Base-by-base conservation (phyloP, 2,113 vertebrate species). In the Thalassoma bifasciatum region DNA sequence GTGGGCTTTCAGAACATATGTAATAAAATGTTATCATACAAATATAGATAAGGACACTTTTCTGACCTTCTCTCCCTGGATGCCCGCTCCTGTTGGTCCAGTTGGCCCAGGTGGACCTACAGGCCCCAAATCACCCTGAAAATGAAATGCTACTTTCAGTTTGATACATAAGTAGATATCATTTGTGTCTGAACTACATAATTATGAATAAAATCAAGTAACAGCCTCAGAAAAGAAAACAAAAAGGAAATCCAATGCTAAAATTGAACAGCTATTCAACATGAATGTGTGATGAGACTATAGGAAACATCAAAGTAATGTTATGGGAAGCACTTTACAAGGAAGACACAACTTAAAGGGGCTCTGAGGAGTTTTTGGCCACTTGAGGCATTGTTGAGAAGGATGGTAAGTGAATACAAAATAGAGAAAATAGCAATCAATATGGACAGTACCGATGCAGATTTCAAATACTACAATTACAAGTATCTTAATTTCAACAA, bases 31-130 rank as follows among this genome's bases (percentile, higher is more conserved):
- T 58, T 51, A 44, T 36, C 11, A 8, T n/a, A 12, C n/a, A 73
- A n/a, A 64, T 46, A 42, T 16, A 37, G 13, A 62, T 65, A 4
- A 54, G 17, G 19, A 56, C 2, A 21, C 30, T 53, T 8, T 19
- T 10, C 77, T 74, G 60, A 96, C 94, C 94, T 96, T 97, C 66
- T 97, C 95, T 84, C 96, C 95, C 82, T 95, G 95, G 84, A 96
- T 94, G 75, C 95, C 95, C 78, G 85, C 79, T 67, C 95, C 94
- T 79, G 93, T 81, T 53, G 90, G 91, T 70, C 96, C 96, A 88
- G 79, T 57, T 80, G 86, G 91, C 10, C 96, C 96, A 2, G 93
- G 89, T 80, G 88, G 89, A 79, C 96, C 95, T 82, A 92, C 89
- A 75, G 92, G 92, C 23, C 94, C 95, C 6, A 95, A 36, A 49